phyloP scores from a whole-genome alignment of 2,797 vertebrate species.

The Artibeus lituratus region DNA sequence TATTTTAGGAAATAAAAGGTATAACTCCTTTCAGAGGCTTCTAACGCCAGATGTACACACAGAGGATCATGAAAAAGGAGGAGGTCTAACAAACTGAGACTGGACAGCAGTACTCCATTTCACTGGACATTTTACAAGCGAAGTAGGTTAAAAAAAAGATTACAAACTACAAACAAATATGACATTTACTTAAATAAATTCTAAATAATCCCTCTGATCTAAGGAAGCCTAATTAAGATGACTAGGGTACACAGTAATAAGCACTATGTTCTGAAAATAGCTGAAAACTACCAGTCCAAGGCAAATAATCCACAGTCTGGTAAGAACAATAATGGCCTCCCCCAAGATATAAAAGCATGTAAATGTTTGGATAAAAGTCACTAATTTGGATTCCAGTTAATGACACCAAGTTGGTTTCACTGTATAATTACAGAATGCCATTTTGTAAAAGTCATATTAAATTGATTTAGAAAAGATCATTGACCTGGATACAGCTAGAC shows the following conservation, averaged over 20 bases:
- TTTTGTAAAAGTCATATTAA: neutral
- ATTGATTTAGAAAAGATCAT: neutral
- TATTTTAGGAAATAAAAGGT: neutral
- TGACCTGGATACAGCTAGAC: neutral
- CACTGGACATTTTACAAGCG: neutral
- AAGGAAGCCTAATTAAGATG: neutral
- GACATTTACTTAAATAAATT: neutral
- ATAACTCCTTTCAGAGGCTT: neutral
- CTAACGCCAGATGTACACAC: neutral
- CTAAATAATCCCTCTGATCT: neutral
- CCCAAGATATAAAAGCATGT: neutral
- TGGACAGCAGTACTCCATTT: neutral
- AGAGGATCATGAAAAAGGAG: neutral
- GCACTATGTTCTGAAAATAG: neutral
- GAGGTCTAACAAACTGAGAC: neutral
- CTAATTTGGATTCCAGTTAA: neutral
- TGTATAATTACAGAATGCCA: neutral
- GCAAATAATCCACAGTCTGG: neutral
- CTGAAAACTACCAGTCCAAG: neutral
- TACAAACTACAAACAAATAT: neutral
- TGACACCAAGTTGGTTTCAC: neutral
- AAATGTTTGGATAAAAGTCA: neutral
- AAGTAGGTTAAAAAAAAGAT: neutral
- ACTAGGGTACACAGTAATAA: neutral
- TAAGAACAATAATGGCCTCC: neutral